A percentile compares a stretch with the other conserved stretches of the same genome.
Conservation (phyloP, 1,140 invertebrate genomes). For the Caerostris extrusa region DNA sequence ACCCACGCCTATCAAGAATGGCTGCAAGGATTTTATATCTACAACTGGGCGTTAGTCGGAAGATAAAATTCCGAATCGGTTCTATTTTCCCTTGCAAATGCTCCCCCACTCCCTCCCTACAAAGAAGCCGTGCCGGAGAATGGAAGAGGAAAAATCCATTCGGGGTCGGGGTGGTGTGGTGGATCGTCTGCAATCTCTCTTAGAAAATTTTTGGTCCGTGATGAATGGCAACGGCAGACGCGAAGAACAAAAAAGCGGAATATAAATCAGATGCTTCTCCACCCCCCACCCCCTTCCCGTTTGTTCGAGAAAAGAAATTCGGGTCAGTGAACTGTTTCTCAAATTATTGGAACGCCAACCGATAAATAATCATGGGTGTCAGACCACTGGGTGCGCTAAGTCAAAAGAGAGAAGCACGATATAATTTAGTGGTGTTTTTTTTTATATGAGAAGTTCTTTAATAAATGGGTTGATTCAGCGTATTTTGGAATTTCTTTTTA, state of each 20-base stretch:
- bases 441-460: too few species aligned
- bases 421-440: background rate
- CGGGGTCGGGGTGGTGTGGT: background rate
- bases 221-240: constrained; percentile 28
- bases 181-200: constrained; percentile 34
- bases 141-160: background rate
- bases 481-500: too few species aligned
- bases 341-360: constrained; percentile 25
- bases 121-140: background rate
- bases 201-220: constrained; percentile 2
- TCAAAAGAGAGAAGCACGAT: background rate
- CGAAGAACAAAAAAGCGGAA: constrained; percentile 46
- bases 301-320: constrained; percentile 1
- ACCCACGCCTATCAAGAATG: constrained; percentile 1
- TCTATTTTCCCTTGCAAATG: constrained; percentile 61
- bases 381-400: background rate
- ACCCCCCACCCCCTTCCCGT: background rate
- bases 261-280: constrained; percentile 46
- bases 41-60: constrained; percentile 26
- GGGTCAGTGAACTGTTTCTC: constrained; percentile 40
- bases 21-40: constrained; percentile 11
- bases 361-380: constrained; percentile 26
- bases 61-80: constrained; percentile 50
- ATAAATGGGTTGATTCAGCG: too few species aligned
- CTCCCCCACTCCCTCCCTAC: too few species aligned